Evolutionary conservation across 2,888 invertebrate genomes (phyloP).

Genomic region (Metellina segmentata): DNA sequence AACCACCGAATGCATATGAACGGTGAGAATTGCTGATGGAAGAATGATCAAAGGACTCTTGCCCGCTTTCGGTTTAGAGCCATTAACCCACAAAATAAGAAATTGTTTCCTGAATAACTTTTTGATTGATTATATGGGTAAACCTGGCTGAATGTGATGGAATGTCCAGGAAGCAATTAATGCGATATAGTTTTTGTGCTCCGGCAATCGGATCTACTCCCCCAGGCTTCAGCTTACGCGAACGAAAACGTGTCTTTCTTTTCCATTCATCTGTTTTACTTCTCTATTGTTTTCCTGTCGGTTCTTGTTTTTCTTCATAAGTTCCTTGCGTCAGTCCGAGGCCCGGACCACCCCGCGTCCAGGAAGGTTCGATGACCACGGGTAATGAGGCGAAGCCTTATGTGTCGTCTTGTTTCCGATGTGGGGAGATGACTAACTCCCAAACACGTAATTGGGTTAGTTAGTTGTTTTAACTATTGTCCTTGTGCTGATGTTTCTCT

Average conservation of each 20-base stretch:
- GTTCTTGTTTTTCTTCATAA: not conserved
- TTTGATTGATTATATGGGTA: not conserved
- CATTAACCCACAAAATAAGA: constrained; percentile 17
- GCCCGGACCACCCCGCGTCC: not conserved
- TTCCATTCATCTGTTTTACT: not conserved
- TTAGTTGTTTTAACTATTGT: no score
- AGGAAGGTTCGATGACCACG: constrained; percentile 19
- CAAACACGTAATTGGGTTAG: not conserved
- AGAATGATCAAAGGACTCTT: not conserved
- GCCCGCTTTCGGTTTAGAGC: not conserved
- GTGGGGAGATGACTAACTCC: constrained; percentile 12
- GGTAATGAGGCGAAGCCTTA: constrained; percentile 2
- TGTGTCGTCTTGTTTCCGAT: not conserved
- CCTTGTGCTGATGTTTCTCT: no score
- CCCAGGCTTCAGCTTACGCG: constrained; percentile 1
- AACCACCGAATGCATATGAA: not conserved
- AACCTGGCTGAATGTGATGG: not conserved
- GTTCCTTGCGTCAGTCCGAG: not conserved
- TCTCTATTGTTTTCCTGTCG: not conserved
- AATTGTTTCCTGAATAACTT: constrained; percentile 3
- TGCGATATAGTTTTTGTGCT: not conserved
- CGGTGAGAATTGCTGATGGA: no score
- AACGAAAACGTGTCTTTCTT: not conserved
- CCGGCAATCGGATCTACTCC: not conserved
- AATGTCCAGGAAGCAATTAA: constrained; percentile 10